phyloP scores from a whole-genome alignment of 2,113 vertebrate genomes.

The Ardeotis arabs region DNA sequence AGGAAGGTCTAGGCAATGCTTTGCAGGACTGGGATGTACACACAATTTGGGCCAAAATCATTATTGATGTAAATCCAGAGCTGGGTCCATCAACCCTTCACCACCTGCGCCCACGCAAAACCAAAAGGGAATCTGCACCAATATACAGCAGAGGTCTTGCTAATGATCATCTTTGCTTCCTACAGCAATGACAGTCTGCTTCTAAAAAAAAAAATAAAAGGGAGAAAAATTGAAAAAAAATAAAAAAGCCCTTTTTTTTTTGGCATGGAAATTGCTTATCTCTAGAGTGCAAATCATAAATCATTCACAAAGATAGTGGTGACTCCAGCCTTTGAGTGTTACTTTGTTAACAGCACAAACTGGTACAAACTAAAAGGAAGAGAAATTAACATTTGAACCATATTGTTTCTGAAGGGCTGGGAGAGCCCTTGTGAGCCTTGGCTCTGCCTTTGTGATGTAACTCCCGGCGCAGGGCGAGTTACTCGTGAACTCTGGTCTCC shows the following conservation, averaged over 20 bases:
- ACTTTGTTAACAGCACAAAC: slow-evolving; percentile 67
- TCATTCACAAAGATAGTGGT: slow-evolving; percentile 67
- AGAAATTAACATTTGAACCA: slow-evolving; percentile 67
- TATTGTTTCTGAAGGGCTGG: slow-evolving; percentile 56
- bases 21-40: neutral
- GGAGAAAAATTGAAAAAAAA: neutral
- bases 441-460: slow-evolving; percentile 1
- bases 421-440: neutral
- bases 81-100: neutral
- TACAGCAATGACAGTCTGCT: neutral
- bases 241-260: neutral
- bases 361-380: slow-evolving; percentile 69
- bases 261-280: slow-evolving; percentile 70
- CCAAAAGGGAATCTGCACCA: neutral
- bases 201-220: neutral
- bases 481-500: neutral
- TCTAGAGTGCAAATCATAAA: slow-evolving; percentile 74
- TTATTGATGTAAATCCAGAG: slow-evolving; percentile 6
- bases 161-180: slow-evolving; percentile 2
- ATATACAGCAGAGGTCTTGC: neutral
- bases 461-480: neutral
- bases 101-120: neutral
- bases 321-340: slow-evolving; percentile 71
- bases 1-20: neutral
- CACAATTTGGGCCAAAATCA: neutral